Percentiles rank a stretch among this genome's conserved stretches.
Conservation (phyloP, 2,113 vertebrate genomes). For the Limnothrissa miodon region DNA sequence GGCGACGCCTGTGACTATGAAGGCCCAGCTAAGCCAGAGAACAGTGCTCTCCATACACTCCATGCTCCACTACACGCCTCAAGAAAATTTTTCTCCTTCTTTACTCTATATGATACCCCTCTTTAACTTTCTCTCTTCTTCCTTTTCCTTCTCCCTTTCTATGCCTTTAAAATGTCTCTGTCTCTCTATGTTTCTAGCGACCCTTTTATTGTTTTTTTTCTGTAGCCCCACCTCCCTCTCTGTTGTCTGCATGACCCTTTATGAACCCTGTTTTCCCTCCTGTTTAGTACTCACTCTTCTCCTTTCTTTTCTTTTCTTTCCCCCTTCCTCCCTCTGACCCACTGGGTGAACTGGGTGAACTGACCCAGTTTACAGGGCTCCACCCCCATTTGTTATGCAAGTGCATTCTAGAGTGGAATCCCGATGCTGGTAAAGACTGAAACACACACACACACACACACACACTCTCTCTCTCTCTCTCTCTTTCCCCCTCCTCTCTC, state of each 20-base stretch:
- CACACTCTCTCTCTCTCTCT: no score
- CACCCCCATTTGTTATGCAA: no score
- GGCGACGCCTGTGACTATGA: slow-evolving; percentile 52
- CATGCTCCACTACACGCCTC: slow-evolving; percentile 49
- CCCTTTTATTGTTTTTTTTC: not conserved
- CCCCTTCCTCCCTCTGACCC: no score
- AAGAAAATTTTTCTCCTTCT: not conserved
- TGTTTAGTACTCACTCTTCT: no score
- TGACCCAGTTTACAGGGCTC: no score
- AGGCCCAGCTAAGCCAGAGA: slow-evolving; percentile 59
- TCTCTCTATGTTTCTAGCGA: not conserved
- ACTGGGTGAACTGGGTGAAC: no score
- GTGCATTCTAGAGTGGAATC: no score
- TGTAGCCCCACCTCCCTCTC: not conserved
- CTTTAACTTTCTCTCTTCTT: not conserved
- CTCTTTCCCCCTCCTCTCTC: not conserved
- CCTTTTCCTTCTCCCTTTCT: not conserved
- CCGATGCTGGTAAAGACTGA: no score
- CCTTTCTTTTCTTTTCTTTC: no score
- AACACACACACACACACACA: no score
- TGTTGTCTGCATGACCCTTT: not conserved
- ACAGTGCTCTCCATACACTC: slow-evolving; percentile 63
- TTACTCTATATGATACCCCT: not conserved
- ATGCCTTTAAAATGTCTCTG: not conserved
- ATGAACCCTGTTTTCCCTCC: no score